Conservation (phyloP, 2,797 vertebrate genomes). For the Ambastaia sidthimunki region DNA sequence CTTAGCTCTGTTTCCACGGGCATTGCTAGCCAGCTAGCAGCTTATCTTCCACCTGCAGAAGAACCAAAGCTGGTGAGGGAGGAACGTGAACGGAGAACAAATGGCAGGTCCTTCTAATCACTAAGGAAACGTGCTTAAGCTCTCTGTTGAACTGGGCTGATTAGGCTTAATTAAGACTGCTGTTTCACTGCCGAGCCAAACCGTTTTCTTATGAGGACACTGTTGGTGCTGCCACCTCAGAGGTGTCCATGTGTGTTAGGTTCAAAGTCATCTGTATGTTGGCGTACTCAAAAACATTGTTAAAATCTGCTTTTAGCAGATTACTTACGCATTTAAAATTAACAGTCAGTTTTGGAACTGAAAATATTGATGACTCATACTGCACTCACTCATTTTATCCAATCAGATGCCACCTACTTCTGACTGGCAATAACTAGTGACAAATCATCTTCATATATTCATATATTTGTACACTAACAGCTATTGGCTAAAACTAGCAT, state of each 20-base stretch:
- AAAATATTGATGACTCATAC: neutral
- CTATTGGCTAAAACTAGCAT: too few species aligned
- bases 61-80: constrained; percentile 24
- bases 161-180: constrained; percentile 36
- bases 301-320: neutral
- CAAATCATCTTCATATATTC: neutral
- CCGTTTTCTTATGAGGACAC: constrained; percentile 23
- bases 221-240: neutral
- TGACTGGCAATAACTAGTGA: neutral
- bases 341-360: too few species aligned
- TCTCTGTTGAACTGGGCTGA: constrained; percentile 27
- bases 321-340: neutral
- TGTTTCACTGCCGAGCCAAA: constrained; percentile 23
- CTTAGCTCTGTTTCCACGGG: constrained; percentile 35
- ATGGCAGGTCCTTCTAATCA: constrained; percentile 1
- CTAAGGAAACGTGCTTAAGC: constrained; percentile 29
- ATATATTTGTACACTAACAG: too few species aligned
- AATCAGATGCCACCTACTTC: neutral
- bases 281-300: neutral
- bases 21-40: constrained; percentile 11
- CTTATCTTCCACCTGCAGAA: constrained; percentile 46
- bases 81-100: constrained; percentile 23
- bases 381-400: neutral
- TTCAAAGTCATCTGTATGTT: neutral
- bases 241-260: neutral